Base-by-base conservation (phyloP, 2,113 vertebrate genomes). In the Otis tarda region DNA sequence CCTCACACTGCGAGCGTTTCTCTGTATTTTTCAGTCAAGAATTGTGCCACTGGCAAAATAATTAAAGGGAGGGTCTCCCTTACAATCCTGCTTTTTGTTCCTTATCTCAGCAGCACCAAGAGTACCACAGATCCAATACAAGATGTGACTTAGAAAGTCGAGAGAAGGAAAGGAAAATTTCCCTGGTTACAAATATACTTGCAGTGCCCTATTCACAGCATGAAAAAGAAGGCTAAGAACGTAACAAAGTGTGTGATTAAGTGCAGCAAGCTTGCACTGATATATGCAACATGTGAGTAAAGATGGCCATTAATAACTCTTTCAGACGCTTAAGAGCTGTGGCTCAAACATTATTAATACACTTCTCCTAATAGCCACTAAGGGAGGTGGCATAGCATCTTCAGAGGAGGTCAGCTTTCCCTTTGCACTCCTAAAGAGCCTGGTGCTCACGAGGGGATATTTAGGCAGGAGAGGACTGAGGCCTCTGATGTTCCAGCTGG, bases 221-320 rank as follows among this genome's bases (percentile, higher is more conserved):
- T 50, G 56, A 71, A 81, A 84, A 90, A 57, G 60, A 83, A 17
- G 25, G 8, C 14, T 69, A 57, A 70, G 67, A 78, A 91, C n/a
- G 86, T 74, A 95, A 87, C 67, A 49, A 86, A 90, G 68, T 86
- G 25, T 77, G 85, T 86, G 83, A 86, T 77, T 92, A 95, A 90
- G 71, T 81, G 68, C 78, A 91, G 25, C 61, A 71, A 78, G 24
- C 71, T 77, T 80, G 59, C 49, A 61, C 22, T 65, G 25, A 53
- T 73, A 17, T 12, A 25, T 39, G 35, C 75, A 69, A 4, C 0
- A 2, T 68, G 65, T 60, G 56, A 94, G 49, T 64, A 39, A 60
- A 92, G 52, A 64, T 15, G 83, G 25, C 19, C 35, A 45, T 71
- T 92, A 90, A 81, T 63, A 92, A 93, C 68, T 64, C 24, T 85